Percentiles rank a stretch among this genome's conserved stretches.
These are phyloP conservation scores for Heliconius sara DNA, from an alignment of 2,888 invertebrate species.

Conservation along the genomic window DNA sequence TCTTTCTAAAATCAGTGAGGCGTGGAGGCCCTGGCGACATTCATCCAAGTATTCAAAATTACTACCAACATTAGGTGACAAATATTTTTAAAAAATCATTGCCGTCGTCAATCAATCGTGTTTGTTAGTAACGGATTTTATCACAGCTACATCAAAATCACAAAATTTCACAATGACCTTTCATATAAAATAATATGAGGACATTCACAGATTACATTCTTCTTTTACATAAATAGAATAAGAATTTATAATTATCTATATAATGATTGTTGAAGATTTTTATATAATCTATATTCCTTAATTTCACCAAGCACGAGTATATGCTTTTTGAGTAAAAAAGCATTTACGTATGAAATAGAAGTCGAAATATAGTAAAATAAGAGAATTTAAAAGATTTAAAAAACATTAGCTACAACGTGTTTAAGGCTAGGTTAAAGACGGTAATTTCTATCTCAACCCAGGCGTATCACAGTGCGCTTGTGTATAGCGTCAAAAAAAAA, in stretches of 20 bases:
- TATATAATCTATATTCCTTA: background rate
- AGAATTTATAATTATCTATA: background rate
- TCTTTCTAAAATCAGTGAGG: too few relatives aligned
- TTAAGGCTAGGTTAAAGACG: conserved; percentile 16
- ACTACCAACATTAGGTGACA: background rate
- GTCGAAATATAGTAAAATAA: background rate
- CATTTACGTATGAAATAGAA: background rate
- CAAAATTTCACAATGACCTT: background rate
- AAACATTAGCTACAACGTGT: conserved; percentile 11
- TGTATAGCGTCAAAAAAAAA: background rate
- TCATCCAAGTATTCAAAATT: too few relatives aligned
- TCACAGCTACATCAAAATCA: background rate
- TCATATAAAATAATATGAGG: background rate
- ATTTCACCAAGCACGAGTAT: too few relatives aligned
- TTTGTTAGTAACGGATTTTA: background rate
- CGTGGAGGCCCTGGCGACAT: too few relatives aligned
- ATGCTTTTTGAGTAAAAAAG: too few relatives aligned
- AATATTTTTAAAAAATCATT: background rate
- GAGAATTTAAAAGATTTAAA: conserved; percentile 12
- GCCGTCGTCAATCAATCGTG: background rate
- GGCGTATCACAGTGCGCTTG: conserved; percentile 12
- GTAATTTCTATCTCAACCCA: conserved; percentile 20
- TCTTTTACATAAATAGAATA: background rate
- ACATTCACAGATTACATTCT: background rate
- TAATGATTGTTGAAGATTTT: background rate